Evolutionary conservation across 2,113 vertebrate species (phyloP).

Genomic region (Takifugu flavidus): DNA sequence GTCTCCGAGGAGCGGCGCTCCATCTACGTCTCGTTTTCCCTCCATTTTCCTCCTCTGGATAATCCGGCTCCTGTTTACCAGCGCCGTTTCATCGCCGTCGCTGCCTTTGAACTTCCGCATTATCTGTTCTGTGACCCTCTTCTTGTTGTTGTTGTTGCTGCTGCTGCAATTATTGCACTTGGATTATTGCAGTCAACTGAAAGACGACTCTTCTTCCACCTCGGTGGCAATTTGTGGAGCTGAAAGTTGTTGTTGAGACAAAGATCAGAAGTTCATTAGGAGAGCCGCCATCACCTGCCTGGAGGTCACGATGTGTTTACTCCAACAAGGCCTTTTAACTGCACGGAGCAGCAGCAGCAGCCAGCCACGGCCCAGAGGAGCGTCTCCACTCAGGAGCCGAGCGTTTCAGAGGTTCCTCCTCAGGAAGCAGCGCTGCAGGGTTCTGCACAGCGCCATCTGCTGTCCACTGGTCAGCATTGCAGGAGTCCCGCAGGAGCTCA

Average conservation of each 20-base stretch:
- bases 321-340: background rate
- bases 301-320: slow-evolving; percentile 18
- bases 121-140: slow-evolving; percentile 61
- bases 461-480: slow-evolving; percentile 49
- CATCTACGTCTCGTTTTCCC: slow-evolving; percentile 66
- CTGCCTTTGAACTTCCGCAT: slow-evolving; percentile 58
- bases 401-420: too few species aligned
- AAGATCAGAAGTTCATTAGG: slow-evolving; percentile 6
- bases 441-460: slow-evolving; percentile 72
- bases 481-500: slow-evolving; percentile 34
- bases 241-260: slow-evolving; percentile 3
- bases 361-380: too few species aligned
- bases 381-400: too few species aligned
- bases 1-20: slow-evolving; percentile 75
- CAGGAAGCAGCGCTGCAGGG: too few species aligned
- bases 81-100: slow-evolving; percentile 47
- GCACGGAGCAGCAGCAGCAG: background rate
- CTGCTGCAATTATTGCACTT: slow-evolving; percentile 63
- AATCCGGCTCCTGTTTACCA: slow-evolving; percentile 78
- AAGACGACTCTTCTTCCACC: slow-evolving; percentile 40
- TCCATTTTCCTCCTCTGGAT: slow-evolving; percentile 57
- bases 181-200: slow-evolving; percentile 60
- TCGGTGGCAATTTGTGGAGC: slow-evolving; percentile 21
- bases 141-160: slow-evolving; percentile 49
- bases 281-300: slow-evolving; percentile 8